Evolutionary conservation across 30 jellyfish, hydroid and myxozoan species (phyloP).

Genomic region (Aurelia sp.): DNA sequence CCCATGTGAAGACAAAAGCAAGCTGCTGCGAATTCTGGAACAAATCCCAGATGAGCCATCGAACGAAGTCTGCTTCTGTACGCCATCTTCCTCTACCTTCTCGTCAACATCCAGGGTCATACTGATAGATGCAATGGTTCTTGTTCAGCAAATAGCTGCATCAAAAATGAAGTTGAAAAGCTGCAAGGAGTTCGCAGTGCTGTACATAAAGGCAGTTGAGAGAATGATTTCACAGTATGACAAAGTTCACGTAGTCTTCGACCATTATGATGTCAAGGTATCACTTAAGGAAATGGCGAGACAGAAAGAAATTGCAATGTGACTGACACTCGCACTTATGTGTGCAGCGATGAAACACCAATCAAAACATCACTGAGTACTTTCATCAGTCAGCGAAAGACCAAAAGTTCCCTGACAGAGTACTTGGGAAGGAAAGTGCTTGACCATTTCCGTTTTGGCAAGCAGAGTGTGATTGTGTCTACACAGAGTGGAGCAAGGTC

Average conservation of each 20-base stretch:
- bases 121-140: neutral
- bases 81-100: no score
- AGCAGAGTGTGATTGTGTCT: neutral
- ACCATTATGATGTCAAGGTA: neutral
- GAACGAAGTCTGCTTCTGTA: neutral
- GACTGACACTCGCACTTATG: neutral
- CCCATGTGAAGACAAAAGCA: neutral
- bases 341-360: neutral
- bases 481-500: neutral
- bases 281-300: neutral
- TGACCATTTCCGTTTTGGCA: neutral
- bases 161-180: neutral
- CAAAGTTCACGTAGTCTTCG: neutral
- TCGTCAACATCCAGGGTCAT: neutral
- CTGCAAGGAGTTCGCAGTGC: neutral
- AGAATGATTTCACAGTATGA: neutral
- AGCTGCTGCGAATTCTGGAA: neutral
- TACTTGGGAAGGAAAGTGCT: neutral
- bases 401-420: slow-evolving; percentile 1
- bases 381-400: neutral
- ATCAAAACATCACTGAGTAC: neutral
- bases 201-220: neutral
- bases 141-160: neutral
- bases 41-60: neutral
- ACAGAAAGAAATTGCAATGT: neutral